phyloP scores from a whole-genome alignment of 2,888 invertebrate genomes.

The Sinotaia quadrata region DNA sequence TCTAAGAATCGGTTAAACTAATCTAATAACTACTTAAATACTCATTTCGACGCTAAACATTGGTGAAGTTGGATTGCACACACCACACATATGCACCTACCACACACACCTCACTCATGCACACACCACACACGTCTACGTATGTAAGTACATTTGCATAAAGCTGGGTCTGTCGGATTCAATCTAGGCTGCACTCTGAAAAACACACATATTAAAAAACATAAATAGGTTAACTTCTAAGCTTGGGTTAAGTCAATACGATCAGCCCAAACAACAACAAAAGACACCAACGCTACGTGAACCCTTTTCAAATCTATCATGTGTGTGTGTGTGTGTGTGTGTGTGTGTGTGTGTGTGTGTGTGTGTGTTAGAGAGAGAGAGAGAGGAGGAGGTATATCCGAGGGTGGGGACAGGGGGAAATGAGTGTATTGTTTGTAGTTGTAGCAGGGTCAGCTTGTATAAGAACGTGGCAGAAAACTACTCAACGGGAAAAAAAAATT shows the following conservation, averaged over 20 bases:
- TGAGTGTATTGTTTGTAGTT: background rate
- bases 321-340: background rate
- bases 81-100: too few species aligned
- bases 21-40: too few species aligned
- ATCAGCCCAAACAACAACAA: too few species aligned
- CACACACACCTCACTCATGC: too few species aligned
- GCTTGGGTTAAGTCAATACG: too few species aligned
- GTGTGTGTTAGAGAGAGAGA: background rate
- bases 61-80: too few species aligned
- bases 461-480: background rate
- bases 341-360: background rate
- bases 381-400: background rate
- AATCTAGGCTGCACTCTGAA: background rate
- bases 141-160: background rate
- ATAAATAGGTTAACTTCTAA: too few species aligned
- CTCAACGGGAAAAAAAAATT: too few species aligned
- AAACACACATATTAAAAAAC: background rate
- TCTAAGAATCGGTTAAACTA: too few species aligned
- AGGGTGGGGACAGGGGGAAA: background rate
- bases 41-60: too few species aligned
- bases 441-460: background rate
- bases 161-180: background rate
- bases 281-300: too few species aligned
- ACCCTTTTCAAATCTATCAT: background rate
- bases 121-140: too few species aligned